A percentile compares a stretch with the other conserved stretches of the same genome.
Evolutionary conservation across 2,113 vertebrate species (phyloP).

Genomic region (Naja naja): DNA sequence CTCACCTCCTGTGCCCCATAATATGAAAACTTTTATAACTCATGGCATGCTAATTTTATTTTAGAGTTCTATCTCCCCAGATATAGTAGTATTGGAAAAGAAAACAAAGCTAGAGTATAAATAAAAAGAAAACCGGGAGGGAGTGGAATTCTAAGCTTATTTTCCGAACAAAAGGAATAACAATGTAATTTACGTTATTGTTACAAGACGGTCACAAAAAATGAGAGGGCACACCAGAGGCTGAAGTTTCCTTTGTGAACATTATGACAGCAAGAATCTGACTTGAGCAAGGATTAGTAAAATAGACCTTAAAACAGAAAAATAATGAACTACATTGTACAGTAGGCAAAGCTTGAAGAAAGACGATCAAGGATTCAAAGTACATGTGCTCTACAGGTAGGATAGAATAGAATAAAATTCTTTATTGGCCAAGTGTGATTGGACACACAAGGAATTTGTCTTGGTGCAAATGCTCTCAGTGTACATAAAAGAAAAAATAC

Average conservation of each 20-base stretch:
- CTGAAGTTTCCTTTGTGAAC: neutral
- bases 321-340: neutral
- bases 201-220: neutral
- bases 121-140: neutral
- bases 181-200: neutral
- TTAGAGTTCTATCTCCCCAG: conserved; percentile 31
- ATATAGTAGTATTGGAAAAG: conserved; percentile 27
- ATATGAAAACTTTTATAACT: conserved; percentile 28
- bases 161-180: conserved; percentile 10
- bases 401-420: no score
- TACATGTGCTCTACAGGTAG: neutral
- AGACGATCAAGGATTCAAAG: neutral
- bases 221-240: neutral
- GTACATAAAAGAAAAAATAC: no score
- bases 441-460: no score
- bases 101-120: conserved; percentile 35
- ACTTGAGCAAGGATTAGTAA: neutral
- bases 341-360: neutral
- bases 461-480: no score
- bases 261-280: neutral
- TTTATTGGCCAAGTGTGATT: no score
- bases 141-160: conserved; percentile 25
- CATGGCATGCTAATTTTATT: neutral
- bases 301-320: neutral
- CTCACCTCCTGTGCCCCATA: conserved; percentile 25